A percentile compares a stretch with the other conserved stretches of the same genome.
These are phyloP conservation scores for Campylomormyrus numenius DNA, from an alignment of 2,113 vertebrate species.

Conservation along the genomic window DNA sequence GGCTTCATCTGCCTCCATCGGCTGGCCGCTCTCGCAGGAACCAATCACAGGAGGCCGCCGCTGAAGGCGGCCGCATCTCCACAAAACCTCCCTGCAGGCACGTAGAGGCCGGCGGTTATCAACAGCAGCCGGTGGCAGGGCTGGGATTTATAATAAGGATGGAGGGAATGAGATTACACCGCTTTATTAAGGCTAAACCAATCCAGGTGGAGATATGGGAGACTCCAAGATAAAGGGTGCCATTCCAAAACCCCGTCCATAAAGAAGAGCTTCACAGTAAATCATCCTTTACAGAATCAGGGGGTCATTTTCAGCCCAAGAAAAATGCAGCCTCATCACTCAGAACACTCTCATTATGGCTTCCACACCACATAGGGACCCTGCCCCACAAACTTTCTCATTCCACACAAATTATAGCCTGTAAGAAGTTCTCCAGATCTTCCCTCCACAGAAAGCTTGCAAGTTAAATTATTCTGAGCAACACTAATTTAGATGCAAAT, in stretches of 20 bases:
- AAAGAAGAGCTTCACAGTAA: background rate
- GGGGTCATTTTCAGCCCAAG: background rate
- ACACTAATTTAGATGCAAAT: background rate
- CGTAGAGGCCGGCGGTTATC: background rate
- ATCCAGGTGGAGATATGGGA: slow-evolving; percentile 5
- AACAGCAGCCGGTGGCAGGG: background rate
- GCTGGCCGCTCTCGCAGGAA: background rate
- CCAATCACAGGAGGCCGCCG: background rate
- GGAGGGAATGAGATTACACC: background rate
- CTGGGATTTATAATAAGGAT: background rate
- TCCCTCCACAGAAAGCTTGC: background rate
- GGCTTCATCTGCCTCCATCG: background rate
- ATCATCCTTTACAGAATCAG: background rate
- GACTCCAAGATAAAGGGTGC: background rate
- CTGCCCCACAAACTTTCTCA: background rate
- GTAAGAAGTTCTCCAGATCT: background rate
- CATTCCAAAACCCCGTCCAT: background rate
- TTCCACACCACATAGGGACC: background rate
- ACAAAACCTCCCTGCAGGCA: background rate
- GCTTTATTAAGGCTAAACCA: slow-evolving; percentile 10
- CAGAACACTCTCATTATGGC: background rate
- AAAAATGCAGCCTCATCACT: background rate
- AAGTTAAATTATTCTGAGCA: background rate
- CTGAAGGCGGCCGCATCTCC: background rate
- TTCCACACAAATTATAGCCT: background rate